Base-by-base conservation (phyloP, 2,113 vertebrate genomes). In the Sebastes fasciatus region DNA sequence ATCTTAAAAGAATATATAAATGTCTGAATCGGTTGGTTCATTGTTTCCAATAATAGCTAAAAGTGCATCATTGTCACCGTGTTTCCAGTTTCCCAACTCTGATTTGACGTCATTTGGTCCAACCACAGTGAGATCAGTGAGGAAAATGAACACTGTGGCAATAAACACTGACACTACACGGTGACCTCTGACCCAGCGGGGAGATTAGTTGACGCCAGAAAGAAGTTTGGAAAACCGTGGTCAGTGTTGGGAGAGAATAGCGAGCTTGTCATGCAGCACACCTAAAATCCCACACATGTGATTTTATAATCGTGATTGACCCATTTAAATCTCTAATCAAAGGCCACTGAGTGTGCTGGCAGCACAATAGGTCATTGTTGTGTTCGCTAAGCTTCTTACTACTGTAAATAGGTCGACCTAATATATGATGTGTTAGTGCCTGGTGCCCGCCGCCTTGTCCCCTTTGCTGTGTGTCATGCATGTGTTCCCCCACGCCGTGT, bases 231-330 rank as follows among this genome's bases (percentile, higher is more conserved):
- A 72, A 82, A 85, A 49, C 34, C 21, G 0, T 6, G 19, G 17
- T 70, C 62, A 67, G 42, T 4, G 51, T 45, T 62, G 60, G 69
- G 54, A 49, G 74, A 82, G 75, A 87, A 91, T 64, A 89, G 55
- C 1, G 43, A 86, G 77, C 79, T 83, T 83, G 75, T 86, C 78
- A 79, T 79, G 82, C 85, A 45, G 48, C 52, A 66, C 86, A 74
- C 86, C 62, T 66, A 73, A 83, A 94, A 92, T 92, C 91, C 92
- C 63, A 52, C 69, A 85, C 94, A 93, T 92, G 93, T 94, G 94
- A 93, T 91, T 81, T 85, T 83, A 61, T 90, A 94, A 92, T 89
- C 83, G 14, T 52, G 71, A 91, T 77, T 92, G 89, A 90, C 91
- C 90, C 63, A 77, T 87, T 92, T 88, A 89, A 82, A 80, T 45